A percentile compares a stretch with the other conserved stretches of the same genome.
Conservation (phyloP, 2,797 vertebrate species). For the Sebastes matsubarae region DNA sequence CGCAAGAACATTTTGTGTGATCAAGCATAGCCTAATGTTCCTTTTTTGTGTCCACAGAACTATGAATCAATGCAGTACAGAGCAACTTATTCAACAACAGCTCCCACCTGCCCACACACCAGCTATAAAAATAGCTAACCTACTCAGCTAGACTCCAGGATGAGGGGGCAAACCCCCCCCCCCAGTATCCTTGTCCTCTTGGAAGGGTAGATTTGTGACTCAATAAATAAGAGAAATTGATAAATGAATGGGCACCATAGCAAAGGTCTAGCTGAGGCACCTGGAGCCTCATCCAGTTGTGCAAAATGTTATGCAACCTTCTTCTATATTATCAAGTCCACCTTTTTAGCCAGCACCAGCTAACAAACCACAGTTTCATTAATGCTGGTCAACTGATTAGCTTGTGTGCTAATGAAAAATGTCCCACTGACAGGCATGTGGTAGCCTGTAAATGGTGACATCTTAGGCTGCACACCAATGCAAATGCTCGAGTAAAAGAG, state of each 20-base stretch:
- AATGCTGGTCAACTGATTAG: conserved; percentile 1
- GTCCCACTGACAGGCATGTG: conserved; percentile 54
- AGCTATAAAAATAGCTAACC: conserved; percentile 77
- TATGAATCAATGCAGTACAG: conserved; percentile 74
- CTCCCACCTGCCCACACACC: conserved; percentile 78
- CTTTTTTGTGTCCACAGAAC: conserved; percentile 60
- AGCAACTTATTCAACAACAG: conserved; percentile 77
- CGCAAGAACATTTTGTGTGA: conserved; percentile 11
- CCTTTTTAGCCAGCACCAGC: conserved; percentile 18
- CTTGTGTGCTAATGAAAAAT: conserved; percentile 8
- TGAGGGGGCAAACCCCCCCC: conserved; percentile 60
- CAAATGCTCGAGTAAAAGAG: background rate
- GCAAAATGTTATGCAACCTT: conserved; percentile 62
- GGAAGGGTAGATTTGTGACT: conserved; percentile 31
- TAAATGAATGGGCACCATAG: conserved; percentile 11
- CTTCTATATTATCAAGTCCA: background rate
- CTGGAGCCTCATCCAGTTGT: conserved; percentile 27
- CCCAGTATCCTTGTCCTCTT: conserved; percentile 42
- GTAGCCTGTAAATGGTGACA: conserved; percentile 46
- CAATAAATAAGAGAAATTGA: conserved; percentile 2
- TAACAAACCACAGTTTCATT: background rate
- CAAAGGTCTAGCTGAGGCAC: conserved; percentile 10
- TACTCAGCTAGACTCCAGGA: conserved; percentile 73
- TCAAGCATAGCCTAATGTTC: conserved; percentile 46
- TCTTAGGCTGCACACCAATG: conserved; percentile 25